These are phyloP conservation scores for Odocoileus hemionus DNA, from an alignment of 2,113 vertebrate genomes.

Conservation along the genomic window DNA sequence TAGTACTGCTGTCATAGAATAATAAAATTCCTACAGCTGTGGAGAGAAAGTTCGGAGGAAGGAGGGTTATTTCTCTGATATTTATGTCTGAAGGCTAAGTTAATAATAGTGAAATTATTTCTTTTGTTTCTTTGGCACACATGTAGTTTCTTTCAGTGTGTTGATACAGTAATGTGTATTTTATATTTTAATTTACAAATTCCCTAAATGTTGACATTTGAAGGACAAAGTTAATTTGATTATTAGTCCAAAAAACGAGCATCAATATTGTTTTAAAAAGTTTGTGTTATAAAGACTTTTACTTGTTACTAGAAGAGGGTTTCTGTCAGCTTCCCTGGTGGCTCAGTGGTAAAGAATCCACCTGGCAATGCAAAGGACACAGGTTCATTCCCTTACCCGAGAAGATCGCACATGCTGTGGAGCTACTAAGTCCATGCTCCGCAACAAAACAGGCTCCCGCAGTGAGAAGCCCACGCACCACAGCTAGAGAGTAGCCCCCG, in stretches of 20 bases:
- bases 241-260: not conserved
- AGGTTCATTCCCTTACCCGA: not conserved
- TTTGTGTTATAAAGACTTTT: not conserved
- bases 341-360: not conserved
- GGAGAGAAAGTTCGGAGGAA: not conserved
- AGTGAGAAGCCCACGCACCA: not conserved
- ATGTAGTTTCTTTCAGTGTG: not conserved
- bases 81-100: not conserved
- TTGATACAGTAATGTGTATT: not conserved
- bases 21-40: not conserved
- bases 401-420: not conserved
- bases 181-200: conserved; percentile 23
- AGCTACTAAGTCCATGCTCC: not conserved
- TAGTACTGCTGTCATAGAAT: not conserved
- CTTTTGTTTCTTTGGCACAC: conserved; percentile 6
- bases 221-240: conserved; percentile 64
- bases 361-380: not conserved
- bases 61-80: not conserved
- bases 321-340: not conserved
- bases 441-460: rapidly evolving
- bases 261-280: not conserved
- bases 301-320: not conserved
- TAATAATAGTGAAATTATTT: conserved; percentile 5
- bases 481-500: not conserved
- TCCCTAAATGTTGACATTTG: conserved; percentile 13